Evolutionary conservation across 2,888 invertebrate genomes (phyloP).

Genomic region (Romanomermis culicivorax): DNA sequence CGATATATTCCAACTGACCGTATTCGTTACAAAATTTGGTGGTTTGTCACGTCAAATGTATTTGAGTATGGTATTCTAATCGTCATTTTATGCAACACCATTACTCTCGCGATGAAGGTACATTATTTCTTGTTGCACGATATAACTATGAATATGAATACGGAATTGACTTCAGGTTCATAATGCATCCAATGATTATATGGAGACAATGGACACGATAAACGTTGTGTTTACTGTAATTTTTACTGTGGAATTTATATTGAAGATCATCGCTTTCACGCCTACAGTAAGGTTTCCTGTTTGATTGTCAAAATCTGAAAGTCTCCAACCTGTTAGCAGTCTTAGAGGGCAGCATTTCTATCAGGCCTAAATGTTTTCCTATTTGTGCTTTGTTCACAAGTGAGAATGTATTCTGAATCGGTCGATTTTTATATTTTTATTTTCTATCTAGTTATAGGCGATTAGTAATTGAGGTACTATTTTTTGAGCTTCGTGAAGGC

Average conservation of each 20-base stretch:
- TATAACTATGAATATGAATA: not conserved
- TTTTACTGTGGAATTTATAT: conserved; percentile 84
- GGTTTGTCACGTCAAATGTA: conserved; percentile 91
- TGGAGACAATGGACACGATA: conserved; percentile 46
- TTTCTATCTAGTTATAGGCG: no score
- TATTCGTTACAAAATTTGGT: conserved; percentile 76
- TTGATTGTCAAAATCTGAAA: no score
- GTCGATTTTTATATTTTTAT: no score
- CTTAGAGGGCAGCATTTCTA: no score
- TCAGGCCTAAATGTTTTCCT: no score
- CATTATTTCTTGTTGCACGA: not conserved
- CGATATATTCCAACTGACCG: conserved; percentile 91
- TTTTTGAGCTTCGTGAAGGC: no score
- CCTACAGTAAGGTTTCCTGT: conserved; percentile 53
- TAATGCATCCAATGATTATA: not conserved
- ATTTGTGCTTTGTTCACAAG: no score
- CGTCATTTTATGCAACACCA: conserved; percentile 85
- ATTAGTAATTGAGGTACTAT: no score
- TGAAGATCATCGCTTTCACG: conserved; percentile 84
- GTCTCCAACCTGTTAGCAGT: no score
- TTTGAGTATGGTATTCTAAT: conserved; percentile 93
- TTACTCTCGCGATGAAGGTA: conserved; percentile 75
- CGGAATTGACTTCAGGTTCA: not conserved
- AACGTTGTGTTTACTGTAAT: conserved; percentile 94
- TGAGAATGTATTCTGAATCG: no score